Percentiles rank a stretch among this genome's conserved stretches.
phyloP scores from a whole-genome alignment of 1,140 invertebrate species.

The Drosophila mojavensis region DNA sequence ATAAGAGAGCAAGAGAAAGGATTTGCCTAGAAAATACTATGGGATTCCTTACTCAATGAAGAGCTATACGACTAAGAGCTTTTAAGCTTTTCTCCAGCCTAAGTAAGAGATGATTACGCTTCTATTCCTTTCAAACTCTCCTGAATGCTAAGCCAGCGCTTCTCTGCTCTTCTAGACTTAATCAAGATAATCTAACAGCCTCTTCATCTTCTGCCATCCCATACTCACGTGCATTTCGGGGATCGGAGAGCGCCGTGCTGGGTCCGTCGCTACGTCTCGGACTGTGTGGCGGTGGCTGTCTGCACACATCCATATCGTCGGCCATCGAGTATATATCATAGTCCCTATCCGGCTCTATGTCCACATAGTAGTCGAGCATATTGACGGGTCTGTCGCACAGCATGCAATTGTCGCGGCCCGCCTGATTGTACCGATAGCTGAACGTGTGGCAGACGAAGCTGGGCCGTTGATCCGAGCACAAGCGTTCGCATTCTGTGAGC shows the following conservation, averaged over 20 bases:
- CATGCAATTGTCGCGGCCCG: conserved; percentile 89
- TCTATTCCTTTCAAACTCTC: too few species aligned
- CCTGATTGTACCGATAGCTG: conserved; percentile 87
- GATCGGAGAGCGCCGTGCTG: conserved; percentile 74
- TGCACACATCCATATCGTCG: conserved; percentile 85
- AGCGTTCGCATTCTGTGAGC: conserved; percentile 89
- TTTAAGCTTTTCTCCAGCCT: too few species aligned
- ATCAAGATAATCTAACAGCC: too few species aligned
- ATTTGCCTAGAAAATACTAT: too few species aligned
- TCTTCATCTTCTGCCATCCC: neutral
- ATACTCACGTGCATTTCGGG: conserved; percentile 79
- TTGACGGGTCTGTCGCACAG: conserved; percentile 88
- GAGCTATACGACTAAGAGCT: too few species aligned
- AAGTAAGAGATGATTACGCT: too few species aligned
- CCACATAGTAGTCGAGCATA: conserved; percentile 89
- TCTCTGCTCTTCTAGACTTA: too few species aligned
- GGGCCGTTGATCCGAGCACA: conserved; percentile 88
- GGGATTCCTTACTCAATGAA: too few species aligned
- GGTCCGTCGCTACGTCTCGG: conserved; percentile 56
- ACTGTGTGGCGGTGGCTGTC: conserved; percentile 57
- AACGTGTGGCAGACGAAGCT: conserved; percentile 90
- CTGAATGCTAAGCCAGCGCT: too few species aligned
- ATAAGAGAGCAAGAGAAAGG: too few species aligned
- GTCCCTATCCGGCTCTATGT: conserved; percentile 89
- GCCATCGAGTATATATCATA: conserved; percentile 91